Conservation (phyloP, 2,113 vertebrate species). For the Scalopus aquaticus region DNA sequence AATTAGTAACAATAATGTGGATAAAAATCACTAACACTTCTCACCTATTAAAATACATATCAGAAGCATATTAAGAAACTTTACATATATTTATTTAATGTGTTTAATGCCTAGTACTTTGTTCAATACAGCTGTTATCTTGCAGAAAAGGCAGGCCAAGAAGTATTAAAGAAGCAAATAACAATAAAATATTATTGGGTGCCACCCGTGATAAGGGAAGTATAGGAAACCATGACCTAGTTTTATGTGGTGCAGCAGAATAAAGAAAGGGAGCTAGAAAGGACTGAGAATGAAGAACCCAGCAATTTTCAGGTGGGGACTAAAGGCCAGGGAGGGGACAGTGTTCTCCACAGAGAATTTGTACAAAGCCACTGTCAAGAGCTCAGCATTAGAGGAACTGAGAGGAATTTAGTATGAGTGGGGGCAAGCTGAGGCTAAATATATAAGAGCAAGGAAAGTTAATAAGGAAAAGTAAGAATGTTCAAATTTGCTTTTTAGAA, state of each 20-base stretch:
- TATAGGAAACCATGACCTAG: fast-evolving
- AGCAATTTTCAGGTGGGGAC: no score
- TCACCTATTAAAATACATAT: neutral
- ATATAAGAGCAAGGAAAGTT: no score
- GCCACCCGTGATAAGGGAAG: neutral
- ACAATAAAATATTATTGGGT: neutral
- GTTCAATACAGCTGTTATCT: neutral
- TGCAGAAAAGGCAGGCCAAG: neutral
- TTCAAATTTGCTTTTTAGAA: neutral
- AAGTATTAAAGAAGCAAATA: neutral
- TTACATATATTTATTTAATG: neutral
- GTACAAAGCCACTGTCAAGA: neutral
- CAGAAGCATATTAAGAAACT: neutral
- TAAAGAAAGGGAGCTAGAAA: neutral
- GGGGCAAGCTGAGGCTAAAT: no score
- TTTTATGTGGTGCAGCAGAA: no score
- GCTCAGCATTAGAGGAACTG: fast-evolving
- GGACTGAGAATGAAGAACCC: neutral
- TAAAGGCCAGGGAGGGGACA: neutral
- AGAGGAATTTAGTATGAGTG: neutral
- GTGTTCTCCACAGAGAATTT: neutral
- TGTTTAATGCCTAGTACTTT: neutral
- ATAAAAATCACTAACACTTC: neutral
- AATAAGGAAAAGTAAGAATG: neutral
- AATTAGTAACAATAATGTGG: neutral